Base-by-base conservation (phyloP, 2,797 vertebrate genomes). In the Cottoperca gobio region DNA sequence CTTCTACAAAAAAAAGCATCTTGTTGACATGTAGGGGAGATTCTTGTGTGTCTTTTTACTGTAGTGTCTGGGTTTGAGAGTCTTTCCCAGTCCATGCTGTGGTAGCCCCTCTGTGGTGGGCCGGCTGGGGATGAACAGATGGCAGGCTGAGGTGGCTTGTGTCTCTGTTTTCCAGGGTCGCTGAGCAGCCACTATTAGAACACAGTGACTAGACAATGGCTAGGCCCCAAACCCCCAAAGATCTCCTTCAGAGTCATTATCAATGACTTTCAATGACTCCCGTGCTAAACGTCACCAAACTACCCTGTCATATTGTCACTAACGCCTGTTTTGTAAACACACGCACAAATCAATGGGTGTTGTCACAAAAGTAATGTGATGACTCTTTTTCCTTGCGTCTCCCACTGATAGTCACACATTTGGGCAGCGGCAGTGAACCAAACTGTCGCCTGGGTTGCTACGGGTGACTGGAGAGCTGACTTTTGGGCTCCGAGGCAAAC, bases 81-180 rank as follows among this genome's bases (percentile, higher is more conserved):
- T 72, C 3, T 37, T 48, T 65, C 57, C n/a, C 48, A 71, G 49
- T 53, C 70, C 58, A 9, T 37, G 79, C 17, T 71, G 66, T 16
- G 16, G 64, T 65, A 21, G 70, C 79, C 93, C 92, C 94, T 94
- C 94, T 92, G 94, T 92, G 93, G 94, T 92, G 91, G 93, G 91
- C 87, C 63, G 87, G 78, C 91, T 92, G 90, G 90, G 86, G 81
- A 88, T 86, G 89, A 93, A 96, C 97, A 98, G 96, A 97, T 97
- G 97, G 96, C 93, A 95, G 94, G 94, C 93, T 95, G 94, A 93
- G 95, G 94, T 94, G 95, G 95, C 95, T 96, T 96, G 95, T 94
- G 94, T 95, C 95, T 94, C 94, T 93, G 93, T 94, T 89, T 83
- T 95, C 95, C 94, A 94, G 94, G 94, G 89, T 93, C 91, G 89